These are phyloP conservation scores for Anhinga anhinga DNA, from an alignment of 2,113 vertebrate species.

Conservation along the genomic window DNA sequence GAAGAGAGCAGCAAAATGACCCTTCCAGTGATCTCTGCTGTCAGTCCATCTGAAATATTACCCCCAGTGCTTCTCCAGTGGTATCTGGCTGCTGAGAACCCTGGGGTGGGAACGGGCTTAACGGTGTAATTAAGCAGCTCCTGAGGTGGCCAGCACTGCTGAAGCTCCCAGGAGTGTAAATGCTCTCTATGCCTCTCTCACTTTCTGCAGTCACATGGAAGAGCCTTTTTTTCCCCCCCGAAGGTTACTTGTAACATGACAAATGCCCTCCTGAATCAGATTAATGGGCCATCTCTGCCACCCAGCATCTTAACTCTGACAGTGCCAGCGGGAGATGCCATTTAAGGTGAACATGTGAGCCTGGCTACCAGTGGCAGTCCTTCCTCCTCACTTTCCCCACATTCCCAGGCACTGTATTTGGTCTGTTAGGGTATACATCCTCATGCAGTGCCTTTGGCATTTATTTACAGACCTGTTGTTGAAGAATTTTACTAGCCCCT, in stretches of 20 bases:
- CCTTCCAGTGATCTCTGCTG: background rate
- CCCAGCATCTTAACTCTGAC: background rate
- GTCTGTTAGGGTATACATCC: background rate
- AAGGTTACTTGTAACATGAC: background rate
- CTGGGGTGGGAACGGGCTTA: fast-evolving
- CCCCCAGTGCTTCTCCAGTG: background rate
- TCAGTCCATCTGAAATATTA: background rate
- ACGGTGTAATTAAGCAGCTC: background rate
- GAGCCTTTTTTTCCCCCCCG: background rate
- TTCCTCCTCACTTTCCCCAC: background rate
- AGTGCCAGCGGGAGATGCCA: background rate
- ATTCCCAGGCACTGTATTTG: background rate
- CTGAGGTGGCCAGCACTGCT: background rate
- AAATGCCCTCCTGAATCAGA: background rate
- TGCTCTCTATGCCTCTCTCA: background rate
- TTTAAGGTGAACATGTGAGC: background rate
- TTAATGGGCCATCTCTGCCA: background rate
- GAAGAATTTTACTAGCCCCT: background rate
- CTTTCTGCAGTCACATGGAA: background rate
- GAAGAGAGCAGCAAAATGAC: background rate
- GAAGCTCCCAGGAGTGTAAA: background rate
- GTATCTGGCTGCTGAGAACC: background rate
- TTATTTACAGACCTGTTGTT: background rate
- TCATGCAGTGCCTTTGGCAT: background rate
- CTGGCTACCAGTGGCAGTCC: background rate